Percentiles rank a stretch among this genome's conserved stretches.
Evolutionary conservation across 2,113 vertebrate genomes (phyloP).

Genomic region (Miniopterus natalensis): DNA sequence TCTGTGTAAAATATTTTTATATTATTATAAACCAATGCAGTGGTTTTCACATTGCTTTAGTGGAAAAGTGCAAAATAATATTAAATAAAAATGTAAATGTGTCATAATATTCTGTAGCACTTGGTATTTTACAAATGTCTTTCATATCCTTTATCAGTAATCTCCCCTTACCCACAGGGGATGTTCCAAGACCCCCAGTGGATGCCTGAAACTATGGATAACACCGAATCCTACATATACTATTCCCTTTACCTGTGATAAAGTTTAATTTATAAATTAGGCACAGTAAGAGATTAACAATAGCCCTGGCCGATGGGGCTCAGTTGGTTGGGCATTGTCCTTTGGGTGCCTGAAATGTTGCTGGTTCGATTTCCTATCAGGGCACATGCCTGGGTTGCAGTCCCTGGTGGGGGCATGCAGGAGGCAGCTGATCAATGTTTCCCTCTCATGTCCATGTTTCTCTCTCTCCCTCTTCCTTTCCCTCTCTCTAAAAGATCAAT

Average conservation of each 20-base stretch:
- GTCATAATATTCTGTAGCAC: background rate
- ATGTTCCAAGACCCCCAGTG: background rate
- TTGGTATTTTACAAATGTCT: background rate
- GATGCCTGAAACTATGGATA: background rate
- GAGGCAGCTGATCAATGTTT: no score
- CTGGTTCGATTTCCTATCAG: no score
- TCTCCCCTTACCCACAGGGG: background rate
- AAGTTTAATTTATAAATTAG: background rate
- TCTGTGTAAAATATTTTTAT: conserved; percentile 53
- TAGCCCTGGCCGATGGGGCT: no score
- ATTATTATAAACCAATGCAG: background rate
- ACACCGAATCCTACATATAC: background rate
- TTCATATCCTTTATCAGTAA: background rate
- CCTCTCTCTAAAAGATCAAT: no score
- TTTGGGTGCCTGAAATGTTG: no score
- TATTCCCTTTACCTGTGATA: background rate
- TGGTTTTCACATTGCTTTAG: background rate
- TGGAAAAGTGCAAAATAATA: background rate
- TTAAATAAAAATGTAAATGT: conserved; percentile 2
- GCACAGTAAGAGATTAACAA: background rate
- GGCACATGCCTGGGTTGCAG: no score
- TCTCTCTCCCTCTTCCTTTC: no score
- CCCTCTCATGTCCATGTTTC: no score
- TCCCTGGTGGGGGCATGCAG: no score
- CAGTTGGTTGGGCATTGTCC: no score